Evolutionary conservation across 2,888 invertebrate genomes (phyloP).

Genomic region (Lepidocyrtoides sp.): DNA sequence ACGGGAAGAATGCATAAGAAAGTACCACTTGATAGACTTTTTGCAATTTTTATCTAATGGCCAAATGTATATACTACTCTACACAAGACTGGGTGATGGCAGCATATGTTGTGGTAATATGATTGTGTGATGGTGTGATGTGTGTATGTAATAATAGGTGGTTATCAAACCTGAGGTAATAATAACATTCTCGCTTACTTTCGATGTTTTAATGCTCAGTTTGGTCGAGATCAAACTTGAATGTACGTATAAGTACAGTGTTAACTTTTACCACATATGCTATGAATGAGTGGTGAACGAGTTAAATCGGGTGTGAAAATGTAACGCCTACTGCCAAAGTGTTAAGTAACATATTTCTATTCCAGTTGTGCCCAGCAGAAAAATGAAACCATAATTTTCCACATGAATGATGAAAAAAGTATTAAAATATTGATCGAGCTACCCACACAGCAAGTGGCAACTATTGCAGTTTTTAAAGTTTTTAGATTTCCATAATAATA

Average conservation of each 20-base stretch:
- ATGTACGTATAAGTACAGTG: neutral
- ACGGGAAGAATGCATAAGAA: neutral
- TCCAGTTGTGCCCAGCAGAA: neutral
- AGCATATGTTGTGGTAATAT: neutral
- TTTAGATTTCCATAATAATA: no score
- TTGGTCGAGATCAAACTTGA: neutral
- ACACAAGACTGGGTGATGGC: neutral
- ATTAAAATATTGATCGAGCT: conserved; percentile 26
- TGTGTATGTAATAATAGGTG: neutral
- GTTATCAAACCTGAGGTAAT: neutral
- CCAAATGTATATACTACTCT: neutral
- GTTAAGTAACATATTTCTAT: conserved; percentile 12
- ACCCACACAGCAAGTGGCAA: neutral
- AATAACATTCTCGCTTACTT: neutral
- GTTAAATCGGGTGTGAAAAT: conserved; percentile 19
- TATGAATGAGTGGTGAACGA: conserved; percentile 34
- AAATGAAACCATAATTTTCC: conserved; percentile 26
- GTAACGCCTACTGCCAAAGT: conserved; percentile 30
- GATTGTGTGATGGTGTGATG: no score
- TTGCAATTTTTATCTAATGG: neutral
- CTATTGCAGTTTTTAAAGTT: neutral
- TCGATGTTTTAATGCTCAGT: conserved; percentile 2
- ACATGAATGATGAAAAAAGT: neutral
- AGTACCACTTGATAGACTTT: neutral
- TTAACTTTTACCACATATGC: neutral